These are phyloP conservation scores for Allacma fusca DNA, from an alignment of 2,888 invertebrate genomes.

Conservation along the genomic window DNA sequence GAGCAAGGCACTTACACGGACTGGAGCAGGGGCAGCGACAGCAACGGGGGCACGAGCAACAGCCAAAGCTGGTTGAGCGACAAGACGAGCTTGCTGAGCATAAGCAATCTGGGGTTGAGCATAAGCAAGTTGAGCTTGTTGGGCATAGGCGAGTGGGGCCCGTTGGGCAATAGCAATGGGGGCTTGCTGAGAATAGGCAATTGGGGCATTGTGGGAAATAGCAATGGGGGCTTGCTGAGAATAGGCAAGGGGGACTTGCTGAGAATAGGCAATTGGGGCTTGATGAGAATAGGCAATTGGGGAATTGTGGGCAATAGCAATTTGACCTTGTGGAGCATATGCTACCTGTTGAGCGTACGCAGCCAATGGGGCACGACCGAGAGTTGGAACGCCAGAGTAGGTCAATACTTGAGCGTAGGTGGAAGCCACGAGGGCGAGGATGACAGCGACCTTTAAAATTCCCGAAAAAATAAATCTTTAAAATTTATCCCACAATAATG, in stretches of 20 bases:
- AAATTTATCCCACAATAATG: neutral
- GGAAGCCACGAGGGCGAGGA: neutral
- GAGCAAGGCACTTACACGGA: too few species aligned
- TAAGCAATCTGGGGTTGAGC: neutral
- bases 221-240: too few species aligned
- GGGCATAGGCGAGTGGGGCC: neutral
- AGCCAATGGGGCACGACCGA: neutral
- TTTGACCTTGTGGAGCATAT: too few species aligned
- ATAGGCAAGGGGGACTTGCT: too few species aligned
- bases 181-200: too few species aligned
- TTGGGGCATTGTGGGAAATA: too few species aligned
- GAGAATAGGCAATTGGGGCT: too few species aligned
- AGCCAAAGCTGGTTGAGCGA: slow-evolving; percentile 5
- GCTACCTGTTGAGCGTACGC: too few species aligned
- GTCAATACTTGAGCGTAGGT: neutral
- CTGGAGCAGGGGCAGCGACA: neutral
- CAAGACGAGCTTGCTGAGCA: neutral
- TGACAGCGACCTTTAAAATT: slow-evolving; percentile 1
- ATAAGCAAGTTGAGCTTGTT: neutral
- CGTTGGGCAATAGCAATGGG: neutral
- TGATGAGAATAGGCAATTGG: too few species aligned
- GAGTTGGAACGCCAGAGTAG: neutral
- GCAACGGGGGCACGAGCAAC: neutral
- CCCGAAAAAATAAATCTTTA: neutral
- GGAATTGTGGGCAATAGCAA: too few species aligned